Evolutionary conservation across 2,888 invertebrate genomes (phyloP), one percentile per base, ranked within the genome.

Genomic region (Schrankia costaestrigalis): DNA sequence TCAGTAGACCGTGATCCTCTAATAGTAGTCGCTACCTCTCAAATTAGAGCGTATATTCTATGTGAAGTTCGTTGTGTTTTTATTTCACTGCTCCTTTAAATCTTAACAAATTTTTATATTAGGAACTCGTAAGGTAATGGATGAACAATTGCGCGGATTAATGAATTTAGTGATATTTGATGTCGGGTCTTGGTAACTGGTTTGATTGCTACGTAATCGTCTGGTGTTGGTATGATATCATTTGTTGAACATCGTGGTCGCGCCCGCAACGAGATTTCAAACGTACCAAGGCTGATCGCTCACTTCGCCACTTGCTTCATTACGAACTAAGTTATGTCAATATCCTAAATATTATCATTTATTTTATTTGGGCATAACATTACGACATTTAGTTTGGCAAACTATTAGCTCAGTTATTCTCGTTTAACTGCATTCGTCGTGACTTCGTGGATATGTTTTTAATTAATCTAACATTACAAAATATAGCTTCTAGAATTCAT

Each of bases 181-280:
- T 49, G 41, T 51, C 40, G 46, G 51, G 43, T 38, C 41, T 37
- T 53, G 51, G 75, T 79, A 63, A 52, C 34, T 47, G 57, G 73
- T 70, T 72, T 73, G 79, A 78, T 81, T 78, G 75, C 78, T 76
- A 70, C 78, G 79, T 78, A 83, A 81, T 75, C 76, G 73, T 71
- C 71, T 66, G 59, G 66, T 68, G 63, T 66, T 71, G 63, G 65
- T 73, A 79, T 82, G 81, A 82, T 80, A 81, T 79, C 79, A 82
- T 80, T 80, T 76, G 74, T 70, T 73, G 70, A 74, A 61, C 68
- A 70, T 64, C 66, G 73, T 71, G 67, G 75, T 79, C 76, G 73
- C 71, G 77, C 74, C 68, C 62, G 68, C 63, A 50, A 56, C 59
- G 50, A 63, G 66, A 68, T 71, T 72, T 71, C 63, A 66, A 72